phyloP scores from a whole-genome alignment of 1,140 invertebrate species.

The Drosophila nasuta region DNA sequence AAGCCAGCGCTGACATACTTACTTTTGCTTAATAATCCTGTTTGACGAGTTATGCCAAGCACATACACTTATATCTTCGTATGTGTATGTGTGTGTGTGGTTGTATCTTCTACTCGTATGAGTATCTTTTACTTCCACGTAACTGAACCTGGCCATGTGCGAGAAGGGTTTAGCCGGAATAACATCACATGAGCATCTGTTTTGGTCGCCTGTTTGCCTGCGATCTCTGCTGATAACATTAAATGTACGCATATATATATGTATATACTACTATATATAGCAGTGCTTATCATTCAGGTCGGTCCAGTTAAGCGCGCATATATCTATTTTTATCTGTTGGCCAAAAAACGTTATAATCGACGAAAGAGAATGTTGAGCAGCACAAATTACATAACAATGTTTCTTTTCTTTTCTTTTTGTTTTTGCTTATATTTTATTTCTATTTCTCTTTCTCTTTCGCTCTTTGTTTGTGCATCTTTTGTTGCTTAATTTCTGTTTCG shows the following conservation, averaged over 20 bases:
- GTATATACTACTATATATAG: background rate
- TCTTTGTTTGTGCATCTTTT: slow-evolving; percentile 33
- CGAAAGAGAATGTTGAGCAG: background rate
- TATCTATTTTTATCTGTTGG: slow-evolving; percentile 13
- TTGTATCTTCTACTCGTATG: slow-evolving; percentile 1
- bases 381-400: slow-evolving; percentile 66
- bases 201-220: background rate
- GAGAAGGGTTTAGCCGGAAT: slow-evolving; percentile 36
- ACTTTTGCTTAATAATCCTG: slow-evolving; percentile 78
- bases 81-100: background rate
- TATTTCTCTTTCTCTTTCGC: slow-evolving; percentile 11
- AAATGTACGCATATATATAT: background rate
- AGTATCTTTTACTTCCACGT: slow-evolving; percentile 75
- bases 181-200: slow-evolving; percentile 36
- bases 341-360: slow-evolving; percentile 10
- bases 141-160: slow-evolving; percentile 72
- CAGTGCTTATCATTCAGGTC: background rate
- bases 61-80: background rate
- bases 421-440: slow-evolving; percentile 54
- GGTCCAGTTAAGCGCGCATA: slow-evolving; percentile 1
- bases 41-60: slow-evolving; percentile 74
- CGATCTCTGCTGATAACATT: slow-evolving; percentile 29
- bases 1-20: slow-evolving; percentile 69
- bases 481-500: slow-evolving; percentile 35
- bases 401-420: slow-evolving; percentile 41